These are phyloP conservation scores for Rutpela maculata DNA, from an alignment of 2,888 invertebrate genomes.

Conservation along the genomic window DNA sequence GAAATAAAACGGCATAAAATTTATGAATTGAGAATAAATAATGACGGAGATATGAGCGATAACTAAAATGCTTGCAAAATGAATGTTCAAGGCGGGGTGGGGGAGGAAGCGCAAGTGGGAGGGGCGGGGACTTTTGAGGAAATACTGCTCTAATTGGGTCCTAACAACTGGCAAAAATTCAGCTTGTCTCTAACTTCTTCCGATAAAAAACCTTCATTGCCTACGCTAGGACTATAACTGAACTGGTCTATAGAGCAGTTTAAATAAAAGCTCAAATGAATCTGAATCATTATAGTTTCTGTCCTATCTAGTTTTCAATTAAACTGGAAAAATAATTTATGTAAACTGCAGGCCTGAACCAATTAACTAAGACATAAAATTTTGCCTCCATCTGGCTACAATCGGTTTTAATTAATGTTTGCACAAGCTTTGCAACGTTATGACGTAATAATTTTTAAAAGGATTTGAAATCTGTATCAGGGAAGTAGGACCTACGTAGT, in stretches of 20 bases:
- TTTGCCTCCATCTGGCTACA: slow-evolving; percentile 28
- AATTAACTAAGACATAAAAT: slow-evolving; percentile 39
- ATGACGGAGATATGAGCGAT: too few species aligned
- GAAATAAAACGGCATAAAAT: too few species aligned
- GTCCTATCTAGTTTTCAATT: slow-evolving; percentile 31
- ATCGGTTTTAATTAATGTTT: slow-evolving; percentile 35
- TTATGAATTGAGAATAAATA: too few species aligned
- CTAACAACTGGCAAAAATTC: too few species aligned
- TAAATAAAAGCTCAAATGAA: not conserved
- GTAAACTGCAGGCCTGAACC: slow-evolving; percentile 31
- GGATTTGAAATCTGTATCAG: slow-evolving; percentile 5
- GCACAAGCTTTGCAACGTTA: slow-evolving; percentile 15
- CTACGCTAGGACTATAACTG: not conserved
- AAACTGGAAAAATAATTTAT: slow-evolving; percentile 38
- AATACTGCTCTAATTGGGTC: too few species aligned
- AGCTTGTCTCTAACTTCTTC: too few species aligned
- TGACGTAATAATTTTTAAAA: slow-evolving; percentile 24
- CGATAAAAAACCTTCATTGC: too few species aligned
- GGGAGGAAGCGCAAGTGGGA: too few species aligned
- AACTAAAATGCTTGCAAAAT: too few species aligned
- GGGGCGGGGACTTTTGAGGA: too few species aligned
- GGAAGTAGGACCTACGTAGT: slow-evolving; percentile 18
- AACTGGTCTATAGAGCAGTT: not conserved
- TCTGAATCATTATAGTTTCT: slow-evolving; percentile 4
- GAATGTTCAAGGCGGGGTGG: too few species aligned